Conservation (phyloP, 2,113 vertebrate species). For the Motacilla tschutschensis region DNA sequence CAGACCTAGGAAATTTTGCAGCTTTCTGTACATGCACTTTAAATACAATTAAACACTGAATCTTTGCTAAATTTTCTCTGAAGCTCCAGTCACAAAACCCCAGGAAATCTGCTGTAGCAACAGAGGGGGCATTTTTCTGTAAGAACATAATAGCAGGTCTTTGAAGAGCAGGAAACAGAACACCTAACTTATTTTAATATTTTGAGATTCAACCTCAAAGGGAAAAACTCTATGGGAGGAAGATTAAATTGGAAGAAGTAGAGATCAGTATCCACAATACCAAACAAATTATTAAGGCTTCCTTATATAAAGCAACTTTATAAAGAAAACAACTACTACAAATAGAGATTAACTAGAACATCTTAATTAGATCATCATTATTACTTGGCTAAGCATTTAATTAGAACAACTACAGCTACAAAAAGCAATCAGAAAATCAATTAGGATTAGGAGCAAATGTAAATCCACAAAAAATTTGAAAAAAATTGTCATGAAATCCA, state of each 20-base stretch:
- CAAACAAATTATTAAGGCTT: neutral
- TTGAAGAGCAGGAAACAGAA: neutral
- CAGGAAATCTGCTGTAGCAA: neutral
- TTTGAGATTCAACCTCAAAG: neutral
- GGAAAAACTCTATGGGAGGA: neutral
- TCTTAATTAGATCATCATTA: conserved; percentile 24
- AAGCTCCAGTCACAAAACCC: neutral
- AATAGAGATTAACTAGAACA: neutral
- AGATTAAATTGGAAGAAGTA: neutral
- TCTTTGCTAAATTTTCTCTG: neutral
- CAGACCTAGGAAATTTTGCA: neutral
- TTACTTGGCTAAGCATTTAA: conserved; percentile 28
- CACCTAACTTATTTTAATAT: neutral
- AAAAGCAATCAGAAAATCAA: conserved; percentile 35
- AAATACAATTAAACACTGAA: neutral
- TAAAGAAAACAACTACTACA: neutral
- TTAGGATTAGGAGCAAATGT: conserved; percentile 5
- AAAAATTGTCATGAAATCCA: neutral
- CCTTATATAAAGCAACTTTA: neutral
- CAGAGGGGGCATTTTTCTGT: neutral
- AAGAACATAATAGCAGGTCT: neutral
- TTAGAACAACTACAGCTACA: conserved; percentile 1
- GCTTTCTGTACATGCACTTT: neutral
- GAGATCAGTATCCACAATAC: neutral
- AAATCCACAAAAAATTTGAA: neutral